These are phyloP conservation scores for Rhyacichthys aspro DNA, from an alignment of 2,797 vertebrate species.

Conservation along the genomic window DNA sequence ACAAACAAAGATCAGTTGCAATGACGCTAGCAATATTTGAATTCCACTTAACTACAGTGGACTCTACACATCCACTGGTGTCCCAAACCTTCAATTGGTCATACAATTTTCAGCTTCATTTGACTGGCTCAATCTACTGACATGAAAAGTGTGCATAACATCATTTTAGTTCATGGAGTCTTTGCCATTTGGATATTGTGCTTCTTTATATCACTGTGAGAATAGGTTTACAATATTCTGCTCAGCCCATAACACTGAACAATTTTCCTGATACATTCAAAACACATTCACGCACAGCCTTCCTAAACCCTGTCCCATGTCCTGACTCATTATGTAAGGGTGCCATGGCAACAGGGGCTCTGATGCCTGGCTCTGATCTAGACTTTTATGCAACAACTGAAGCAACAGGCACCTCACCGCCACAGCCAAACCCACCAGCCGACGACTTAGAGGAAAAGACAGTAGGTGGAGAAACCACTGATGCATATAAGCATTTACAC, in stretches of 20 bases:
- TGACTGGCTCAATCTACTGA: too few relatives aligned
- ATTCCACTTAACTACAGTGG: too few relatives aligned
- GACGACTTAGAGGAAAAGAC: conserved; percentile 35
- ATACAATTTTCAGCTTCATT: too few relatives aligned
- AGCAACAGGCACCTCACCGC: conserved; percentile 39
- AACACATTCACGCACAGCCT: conserved; percentile 19
- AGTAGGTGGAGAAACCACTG: conserved; percentile 7
- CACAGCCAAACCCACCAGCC: conserved; percentile 43
- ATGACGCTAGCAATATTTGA: too few relatives aligned
- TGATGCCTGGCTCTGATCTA: conserved; percentile 48
- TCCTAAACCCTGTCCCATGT: conserved; percentile 38
- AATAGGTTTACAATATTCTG: not conserved
- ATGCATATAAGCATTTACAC: conserved; percentile 12
- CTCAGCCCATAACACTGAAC: too few relatives aligned
- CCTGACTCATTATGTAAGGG: conserved; percentile 64
- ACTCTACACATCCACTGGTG: too few relatives aligned
- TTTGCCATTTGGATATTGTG: not conserved
- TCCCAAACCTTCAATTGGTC: too few relatives aligned
- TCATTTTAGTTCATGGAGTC: not conserved
- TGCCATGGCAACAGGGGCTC: conserved; percentile 62
- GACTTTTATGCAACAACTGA: conserved; percentile 71
- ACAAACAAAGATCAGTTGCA: not conserved
- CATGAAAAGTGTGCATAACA: not conserved
- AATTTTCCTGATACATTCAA: conserved; percentile 1
- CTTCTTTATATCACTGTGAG: not conserved